phyloP scores from a whole-genome alignment of 2,888 invertebrate species.

The Scaptomyza flava region DNA sequence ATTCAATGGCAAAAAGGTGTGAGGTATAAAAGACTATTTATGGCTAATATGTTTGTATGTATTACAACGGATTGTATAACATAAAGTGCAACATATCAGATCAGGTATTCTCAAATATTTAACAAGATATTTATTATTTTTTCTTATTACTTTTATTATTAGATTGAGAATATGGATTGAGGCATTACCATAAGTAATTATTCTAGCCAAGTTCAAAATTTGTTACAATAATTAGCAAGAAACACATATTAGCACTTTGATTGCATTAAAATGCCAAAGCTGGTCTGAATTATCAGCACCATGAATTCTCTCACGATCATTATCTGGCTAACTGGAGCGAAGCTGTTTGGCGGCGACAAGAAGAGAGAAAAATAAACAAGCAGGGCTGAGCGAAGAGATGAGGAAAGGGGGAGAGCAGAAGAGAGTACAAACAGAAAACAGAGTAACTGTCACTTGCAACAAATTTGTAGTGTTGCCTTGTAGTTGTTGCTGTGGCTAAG shows the following conservation, averaged over 20 bases:
- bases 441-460: slow-evolving; percentile 72
- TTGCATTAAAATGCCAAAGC: slow-evolving; percentile 61
- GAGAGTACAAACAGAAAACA: slow-evolving; percentile 33
- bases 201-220: not conserved
- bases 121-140: too few relatives aligned
- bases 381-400: too few relatives aligned
- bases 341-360: slow-evolving; percentile 48
- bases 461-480: slow-evolving; percentile 52
- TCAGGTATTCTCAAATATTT: too few relatives aligned
- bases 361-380: not conserved
- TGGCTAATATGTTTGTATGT: not conserved
- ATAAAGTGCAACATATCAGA: not conserved
- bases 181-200: too few relatives aligned
- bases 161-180: too few relatives aligned
- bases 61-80: not conserved
- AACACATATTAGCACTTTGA: slow-evolving; percentile 69
- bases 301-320: slow-evolving; percentile 74
- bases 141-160: too few relatives aligned
- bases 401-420: not conserved
- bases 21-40: not conserved
- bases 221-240: slow-evolving; percentile 63
- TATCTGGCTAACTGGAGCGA: slow-evolving; percentile 58
- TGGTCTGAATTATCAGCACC: slow-evolving; percentile 40
- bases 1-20: slow-evolving; percentile 4
- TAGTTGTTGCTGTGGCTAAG: not conserved